Base-by-base conservation (phyloP, 2,113 vertebrate species). In the Gambusia holbrooki region DNA sequence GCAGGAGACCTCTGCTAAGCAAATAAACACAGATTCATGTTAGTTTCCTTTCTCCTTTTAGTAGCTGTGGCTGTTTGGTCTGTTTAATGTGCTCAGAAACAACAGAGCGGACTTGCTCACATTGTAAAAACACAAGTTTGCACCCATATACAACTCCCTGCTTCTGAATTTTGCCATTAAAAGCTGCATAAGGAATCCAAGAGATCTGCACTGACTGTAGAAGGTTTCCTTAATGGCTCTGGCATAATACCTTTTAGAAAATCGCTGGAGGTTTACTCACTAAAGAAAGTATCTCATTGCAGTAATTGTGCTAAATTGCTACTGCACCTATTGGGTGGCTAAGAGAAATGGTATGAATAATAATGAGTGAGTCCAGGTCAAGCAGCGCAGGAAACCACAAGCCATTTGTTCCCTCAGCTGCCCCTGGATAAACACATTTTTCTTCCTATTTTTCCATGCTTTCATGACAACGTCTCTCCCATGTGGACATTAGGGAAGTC, bases 21-120 rank as follows among this genome's bases (percentile, higher is more conserved):
- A 91, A 91, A 91, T 85, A 92, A 88, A 90, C 86, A 85, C 71
- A 70, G 73, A 85, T 79, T 87, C 72, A 68, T 76, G 76, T 84
- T 81, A 82, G 80, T 88, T 80, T 82, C 81, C 85, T 42, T 73
- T 88, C 69, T 76, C 66, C 84, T 68, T 61, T 82, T 86, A 81
- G 84, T 82, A 29, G 79, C 87, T 83, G 71, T 11, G 15, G 81
- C 81, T 82, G 84, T 87, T 88, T 82, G 66, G 81, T 83, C 82
- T 82, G 78, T 81, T 83, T 83, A 80, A 73, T 88, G 81, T 90
- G 71, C 61, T 66, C 86, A 77, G 76, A 77, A 85, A 89, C 88
- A 89, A 88, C 82, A 83, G 69, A 85, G 77, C 75, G 80, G 82
- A 66, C 76, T 74, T 83, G 79, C 68, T 85, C 81, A 75, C 71